Evolutionary conservation across 2,888 invertebrate species (phyloP), one percentile per base, ranked within the genome.

Genomic region (Brenthis hecate): DNA sequence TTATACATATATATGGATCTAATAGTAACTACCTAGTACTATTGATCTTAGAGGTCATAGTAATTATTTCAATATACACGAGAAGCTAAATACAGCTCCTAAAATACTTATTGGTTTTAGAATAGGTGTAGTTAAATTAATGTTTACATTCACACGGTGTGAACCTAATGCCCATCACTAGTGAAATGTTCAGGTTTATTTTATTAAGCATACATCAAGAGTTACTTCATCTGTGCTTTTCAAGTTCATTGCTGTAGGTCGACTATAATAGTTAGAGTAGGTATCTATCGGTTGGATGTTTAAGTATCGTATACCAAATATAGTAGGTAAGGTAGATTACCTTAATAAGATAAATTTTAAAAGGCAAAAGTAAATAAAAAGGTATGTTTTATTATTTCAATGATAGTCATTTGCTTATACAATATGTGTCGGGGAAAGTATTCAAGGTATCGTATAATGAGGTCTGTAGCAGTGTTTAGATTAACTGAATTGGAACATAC

Each of bases 191-290:
- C 23, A 32, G 53, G 47, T 23, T 36, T 78, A 80, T 78, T 75
- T 72, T 75, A 77, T 77, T 73, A 43, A 43, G 8, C 8, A 3
- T 43, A 68, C 75, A 68, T 78, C 75, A 78, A 77, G 76, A 79
- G 77, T 77, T 80, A 79, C 77, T 78, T 76, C 77, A 74, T 81
- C 72, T 73, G 75, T 80, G 80, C 80, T 77, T 80, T 83, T 81
- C 77, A 68, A 65, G 57, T 65, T 65, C 65, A 64, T 13, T 57
- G 53, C 11, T 2, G 0, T 43, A 6, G 36, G 36, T 53, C 56
- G 47, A 28, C 14, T 53, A 53, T 5, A 19, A 19, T 19, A 54
- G 11, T 16, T 6, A 5, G 43, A 53, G 11, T 53, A 11, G 14
- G 8, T n/a, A 53, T 53, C 6, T 14, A 8, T 53, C 5, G 6